A percentile compares a stretch with the other conserved stretches of the same genome.
Conservation (phyloP, 2,113 vertebrate species). For the pig (Sus scrofa) region T2T-Sscrofa CM000822.6:42308501-42309000, state of each 20-base stretch:
- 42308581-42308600: slow-evolving; percentile 78
- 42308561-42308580: slow-evolving; percentile 77
- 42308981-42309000: too few species aligned
- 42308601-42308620: slow-evolving; percentile 66
- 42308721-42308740: slow-evolving; percentile 10
- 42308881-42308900: background rate
- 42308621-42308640: slow-evolving; percentile 82
- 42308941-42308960: too few species aligned
- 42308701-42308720: background rate
- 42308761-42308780: background rate
- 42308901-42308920: too few species aligned
- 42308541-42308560: slow-evolving; percentile 81
- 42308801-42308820: background rate
- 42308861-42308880: background rate
- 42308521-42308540: slow-evolving; percentile 81
- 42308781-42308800: background rate
- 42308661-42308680: slow-evolving; percentile 49
- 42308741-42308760: background rate
- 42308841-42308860: background rate
- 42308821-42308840: background rate
- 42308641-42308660: slow-evolving; percentile 79
- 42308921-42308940: too few species aligned
- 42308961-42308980: too few species aligned
- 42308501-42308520: slow-evolving; percentile 81
- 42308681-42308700: slow-evolving; percentile 40